These are phyloP conservation scores for Thaumatotibia leucotreta DNA, from an alignment of 1,140 invertebrate genomes.

Conservation along the genomic window DNA sequence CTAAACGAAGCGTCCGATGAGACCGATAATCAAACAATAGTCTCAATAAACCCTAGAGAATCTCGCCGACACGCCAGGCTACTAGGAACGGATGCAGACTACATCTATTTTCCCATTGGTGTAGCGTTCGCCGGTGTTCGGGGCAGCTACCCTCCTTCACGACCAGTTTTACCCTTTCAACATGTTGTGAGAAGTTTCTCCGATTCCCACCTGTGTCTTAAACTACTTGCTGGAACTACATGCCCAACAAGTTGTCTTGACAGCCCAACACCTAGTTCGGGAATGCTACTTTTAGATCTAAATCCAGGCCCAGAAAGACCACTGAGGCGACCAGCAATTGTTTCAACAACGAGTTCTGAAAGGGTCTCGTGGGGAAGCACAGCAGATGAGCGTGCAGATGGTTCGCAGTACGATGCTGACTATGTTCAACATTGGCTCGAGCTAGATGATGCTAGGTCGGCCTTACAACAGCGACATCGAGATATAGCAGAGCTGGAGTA, in stretches of 20 bases:
- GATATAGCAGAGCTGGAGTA: slow-evolving; percentile 84
- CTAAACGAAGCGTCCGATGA: slow-evolving; percentile 84
- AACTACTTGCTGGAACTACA: slow-evolving; percentile 78
- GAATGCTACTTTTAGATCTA: slow-evolving; percentile 77
- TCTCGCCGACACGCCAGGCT: slow-evolving; percentile 72
- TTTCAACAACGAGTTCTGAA: slow-evolving; percentile 70
- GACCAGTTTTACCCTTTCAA: slow-evolving; percentile 82
- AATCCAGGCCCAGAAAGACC: slow-evolving; percentile 68
- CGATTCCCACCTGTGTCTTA: slow-evolving; percentile 84
- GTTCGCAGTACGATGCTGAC: slow-evolving; percentile 83
- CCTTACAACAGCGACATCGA: slow-evolving; percentile 80
- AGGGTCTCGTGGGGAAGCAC: slow-evolving; percentile 78
- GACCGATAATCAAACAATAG: slow-evolving; percentile 78
- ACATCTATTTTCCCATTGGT: slow-evolving; percentile 82
- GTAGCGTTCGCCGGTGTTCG: slow-evolving; percentile 80
- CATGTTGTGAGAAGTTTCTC: slow-evolving; percentile 85
- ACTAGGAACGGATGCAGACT: slow-evolving; percentile 78
- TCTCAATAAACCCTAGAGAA: slow-evolving; percentile 75
- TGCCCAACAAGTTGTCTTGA: slow-evolving; percentile 75
- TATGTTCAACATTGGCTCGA: slow-evolving; percentile 86
- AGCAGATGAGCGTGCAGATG: slow-evolving; percentile 76
- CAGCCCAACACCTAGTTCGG: slow-evolving; percentile 77
- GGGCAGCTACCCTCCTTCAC: slow-evolving; percentile 83
- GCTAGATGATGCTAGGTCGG: slow-evolving; percentile 82
- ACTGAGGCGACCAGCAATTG: slow-evolving; percentile 53